phyloP scores from a whole-genome alignment of 2,888 invertebrate species.

The Stenodema calcarata region DNA sequence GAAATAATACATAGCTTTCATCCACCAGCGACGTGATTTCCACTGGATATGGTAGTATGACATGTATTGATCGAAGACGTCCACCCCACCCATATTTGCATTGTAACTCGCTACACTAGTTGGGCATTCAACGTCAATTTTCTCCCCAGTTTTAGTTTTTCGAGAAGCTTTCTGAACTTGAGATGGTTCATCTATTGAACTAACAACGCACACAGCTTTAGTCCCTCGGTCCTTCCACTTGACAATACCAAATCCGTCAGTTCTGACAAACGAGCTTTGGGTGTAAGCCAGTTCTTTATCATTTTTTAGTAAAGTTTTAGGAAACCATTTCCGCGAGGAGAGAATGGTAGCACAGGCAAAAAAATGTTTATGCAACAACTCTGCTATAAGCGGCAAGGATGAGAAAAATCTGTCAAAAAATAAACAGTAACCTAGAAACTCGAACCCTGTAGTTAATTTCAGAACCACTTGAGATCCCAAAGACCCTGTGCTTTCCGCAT shows the following conservation, averaged over 20 bases:
- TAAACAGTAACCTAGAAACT: background rate
- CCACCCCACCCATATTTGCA: constrained; percentile 59
- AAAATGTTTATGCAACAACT: background rate
- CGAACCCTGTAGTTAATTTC: background rate
- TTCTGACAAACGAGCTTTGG: background rate
- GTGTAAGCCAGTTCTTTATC: background rate
- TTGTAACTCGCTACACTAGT: constrained; percentile 58
- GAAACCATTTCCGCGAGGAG: constrained; percentile 3
- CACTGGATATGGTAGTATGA: constrained; percentile 57
- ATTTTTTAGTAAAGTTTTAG: constrained; percentile 3
- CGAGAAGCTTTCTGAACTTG: constrained; percentile 51
- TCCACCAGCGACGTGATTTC: constrained; percentile 60
- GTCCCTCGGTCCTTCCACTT: constrained; percentile 59
- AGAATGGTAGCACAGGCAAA: constrained; percentile 38
- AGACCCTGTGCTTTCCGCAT: background rate
- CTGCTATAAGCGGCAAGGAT: background rate
- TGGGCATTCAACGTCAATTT: constrained; percentile 57
- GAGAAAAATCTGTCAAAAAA: constrained; percentile 28
- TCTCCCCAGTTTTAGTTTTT: constrained; percentile 57
- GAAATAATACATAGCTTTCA: constrained; percentile 58
- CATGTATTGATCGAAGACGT: constrained; percentile 58
- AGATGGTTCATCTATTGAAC: constrained; percentile 53
- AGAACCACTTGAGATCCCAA: constrained; percentile 3
- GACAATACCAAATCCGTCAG: constrained; percentile 56
- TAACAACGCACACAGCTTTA: constrained; percentile 51